phyloP scores from a whole-genome alignment of 2,797 vertebrate species.

The Poliocrania exsul region DNA sequence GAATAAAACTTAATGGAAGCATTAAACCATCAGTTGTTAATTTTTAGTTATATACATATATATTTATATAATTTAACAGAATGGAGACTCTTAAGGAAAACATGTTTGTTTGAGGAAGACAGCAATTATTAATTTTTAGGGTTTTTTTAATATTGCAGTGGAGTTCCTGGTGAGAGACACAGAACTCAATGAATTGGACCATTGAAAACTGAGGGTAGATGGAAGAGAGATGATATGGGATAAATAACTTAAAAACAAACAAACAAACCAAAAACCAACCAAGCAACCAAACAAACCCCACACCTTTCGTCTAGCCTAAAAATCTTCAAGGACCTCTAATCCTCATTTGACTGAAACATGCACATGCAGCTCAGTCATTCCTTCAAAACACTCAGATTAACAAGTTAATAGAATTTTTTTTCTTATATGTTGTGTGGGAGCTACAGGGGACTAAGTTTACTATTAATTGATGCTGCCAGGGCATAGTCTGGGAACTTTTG shows the following conservation, averaged over 20 bases:
- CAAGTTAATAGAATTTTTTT: neutral
- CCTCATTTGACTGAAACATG: neutral
- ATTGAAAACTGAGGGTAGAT: neutral
- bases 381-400: neutral
- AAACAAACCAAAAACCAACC: neutral
- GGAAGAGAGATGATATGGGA: neutral
- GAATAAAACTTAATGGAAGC: neutral
- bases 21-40: neutral
- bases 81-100: neutral
- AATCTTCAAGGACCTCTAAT: neutral
- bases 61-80: neutral
- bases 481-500: neutral
- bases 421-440: neutral
- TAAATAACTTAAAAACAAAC: neutral
- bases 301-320: neutral
- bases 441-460: neutral
- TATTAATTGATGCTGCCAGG: neutral
- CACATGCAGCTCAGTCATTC: neutral
- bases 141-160: fast-evolving
- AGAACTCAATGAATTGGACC: fast-evolving
- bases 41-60: neutral
- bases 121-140: neutral
- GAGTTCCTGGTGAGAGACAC: neutral
- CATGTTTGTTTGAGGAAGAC: neutral
- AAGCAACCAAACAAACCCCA: neutral